A percentile compares a stretch with the other conserved stretches of the same genome.
Evolutionary conservation across 2,113 vertebrate species (phyloP).

Genomic region (Odontophorus gujanensis): DNA sequence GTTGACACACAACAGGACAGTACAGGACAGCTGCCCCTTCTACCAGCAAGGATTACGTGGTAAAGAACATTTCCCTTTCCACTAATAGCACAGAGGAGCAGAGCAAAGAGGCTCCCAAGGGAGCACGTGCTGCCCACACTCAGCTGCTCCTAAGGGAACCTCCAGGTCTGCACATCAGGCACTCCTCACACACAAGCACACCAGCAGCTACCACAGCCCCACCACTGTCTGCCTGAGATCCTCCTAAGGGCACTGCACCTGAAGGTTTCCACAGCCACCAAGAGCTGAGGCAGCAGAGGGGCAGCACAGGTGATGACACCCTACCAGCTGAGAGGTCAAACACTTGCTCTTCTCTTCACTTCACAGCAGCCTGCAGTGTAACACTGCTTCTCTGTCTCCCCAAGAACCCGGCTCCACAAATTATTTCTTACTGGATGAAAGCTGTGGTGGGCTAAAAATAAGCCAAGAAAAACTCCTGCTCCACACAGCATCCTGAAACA

Average conservation of each 20-base stretch:
- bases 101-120: not conserved
- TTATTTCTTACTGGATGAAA: not conserved
- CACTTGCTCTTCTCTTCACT: not conserved
- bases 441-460: not conserved
- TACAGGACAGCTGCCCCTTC: not conserved
- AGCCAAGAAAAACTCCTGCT: not conserved
- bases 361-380: not conserved
- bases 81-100: not conserved
- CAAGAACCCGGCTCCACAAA: not conserved
- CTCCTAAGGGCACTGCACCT: not conserved
- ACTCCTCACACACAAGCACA: not conserved
- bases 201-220: not conserved
- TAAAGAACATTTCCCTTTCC: fast-evolving
- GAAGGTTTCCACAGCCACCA: not conserved
- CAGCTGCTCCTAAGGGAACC: not conserved
- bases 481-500: not conserved
- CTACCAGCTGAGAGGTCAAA: not conserved
- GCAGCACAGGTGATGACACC: not conserved
- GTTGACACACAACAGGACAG: not conserved
- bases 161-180: not conserved
- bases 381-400: not conserved
- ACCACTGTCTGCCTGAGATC: not conserved
- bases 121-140: not conserved
- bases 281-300: not conserved
- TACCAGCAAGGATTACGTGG: not conserved